Evolutionary conservation across 2,113 vertebrate species (phyloP).

Genomic region (Hiodon alosoides): DNA sequence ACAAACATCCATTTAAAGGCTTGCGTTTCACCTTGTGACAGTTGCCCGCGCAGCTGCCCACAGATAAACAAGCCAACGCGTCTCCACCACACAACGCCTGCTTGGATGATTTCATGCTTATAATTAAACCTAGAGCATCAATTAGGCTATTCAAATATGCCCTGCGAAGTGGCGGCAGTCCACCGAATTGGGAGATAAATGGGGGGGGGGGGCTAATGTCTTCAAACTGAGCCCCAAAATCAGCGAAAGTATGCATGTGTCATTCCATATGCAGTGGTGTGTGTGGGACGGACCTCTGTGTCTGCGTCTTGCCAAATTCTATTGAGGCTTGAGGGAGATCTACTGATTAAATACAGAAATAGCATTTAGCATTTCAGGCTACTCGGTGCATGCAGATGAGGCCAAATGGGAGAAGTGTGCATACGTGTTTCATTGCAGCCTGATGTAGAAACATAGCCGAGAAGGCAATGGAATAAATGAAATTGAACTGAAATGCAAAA

Average conservation of each 20-base stretch:
- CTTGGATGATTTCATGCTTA: conserved; percentile 33
- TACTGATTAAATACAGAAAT: no score
- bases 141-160: conserved; percentile 12
- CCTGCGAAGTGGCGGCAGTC: conserved; percentile 15
- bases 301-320: not conserved
- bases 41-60: not conserved
- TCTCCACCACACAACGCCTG: conserved; percentile 28
- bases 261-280: not conserved
- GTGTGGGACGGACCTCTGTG: not conserved
- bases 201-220: conserved; percentile 20
- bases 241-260: not conserved
- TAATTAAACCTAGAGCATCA: conserved; percentile 29
- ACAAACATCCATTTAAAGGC: conserved; percentile 4
- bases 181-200: conserved; percentile 29
- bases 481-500: no score
- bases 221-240: not conserved
- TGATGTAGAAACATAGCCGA: no score
- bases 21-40: not conserved
- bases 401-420: no score
- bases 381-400: no score
- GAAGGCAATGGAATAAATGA: no score
- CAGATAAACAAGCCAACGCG: conserved; percentile 11
- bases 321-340: no score
- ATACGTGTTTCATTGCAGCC: no score
- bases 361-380: no score